Conservation (phyloP, 2,797 vertebrate genomes). For the Carcharodon carcharias region DNA sequence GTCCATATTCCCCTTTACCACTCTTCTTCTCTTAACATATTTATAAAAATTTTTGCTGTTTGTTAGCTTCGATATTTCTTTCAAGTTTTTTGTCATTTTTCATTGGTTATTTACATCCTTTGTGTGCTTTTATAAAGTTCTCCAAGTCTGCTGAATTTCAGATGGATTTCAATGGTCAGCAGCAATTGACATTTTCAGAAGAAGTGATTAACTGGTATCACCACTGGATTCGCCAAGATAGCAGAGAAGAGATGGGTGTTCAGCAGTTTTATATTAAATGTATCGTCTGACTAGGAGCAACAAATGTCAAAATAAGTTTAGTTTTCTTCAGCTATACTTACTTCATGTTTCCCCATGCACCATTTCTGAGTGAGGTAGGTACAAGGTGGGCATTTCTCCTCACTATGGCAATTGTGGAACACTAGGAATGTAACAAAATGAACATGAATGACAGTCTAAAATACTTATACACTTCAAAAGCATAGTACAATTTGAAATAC, state of each 20-base stretch:
- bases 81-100: neutral
- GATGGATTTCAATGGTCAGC: neutral
- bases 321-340: conserved; percentile 53
- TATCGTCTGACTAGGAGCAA: neutral
- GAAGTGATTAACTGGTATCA: neutral
- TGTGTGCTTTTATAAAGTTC: neutral
- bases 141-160: neutral
- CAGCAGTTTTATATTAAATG: neutral
- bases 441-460: neutral
- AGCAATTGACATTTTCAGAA: neutral
- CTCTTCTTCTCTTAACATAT: neutral
- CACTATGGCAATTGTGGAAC: conserved; percentile 92
- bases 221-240: neutral
- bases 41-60: neutral
- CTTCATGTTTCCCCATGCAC: conserved; percentile 99
- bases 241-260: neutral
- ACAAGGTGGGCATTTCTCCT: conserved; percentile 94
- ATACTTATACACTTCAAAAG: neutral
- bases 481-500: neutral
- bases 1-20: neutral
- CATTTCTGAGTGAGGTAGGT: conserved; percentile 93
- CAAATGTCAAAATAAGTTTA: neutral
- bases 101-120: neutral
- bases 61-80: neutral
- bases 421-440: conserved; percentile 59